Percentiles rank a stretch among this genome's conserved stretches.
phyloP scores from a whole-genome alignment of 2,888 invertebrate species.

The Elmis aenea region DNA sequence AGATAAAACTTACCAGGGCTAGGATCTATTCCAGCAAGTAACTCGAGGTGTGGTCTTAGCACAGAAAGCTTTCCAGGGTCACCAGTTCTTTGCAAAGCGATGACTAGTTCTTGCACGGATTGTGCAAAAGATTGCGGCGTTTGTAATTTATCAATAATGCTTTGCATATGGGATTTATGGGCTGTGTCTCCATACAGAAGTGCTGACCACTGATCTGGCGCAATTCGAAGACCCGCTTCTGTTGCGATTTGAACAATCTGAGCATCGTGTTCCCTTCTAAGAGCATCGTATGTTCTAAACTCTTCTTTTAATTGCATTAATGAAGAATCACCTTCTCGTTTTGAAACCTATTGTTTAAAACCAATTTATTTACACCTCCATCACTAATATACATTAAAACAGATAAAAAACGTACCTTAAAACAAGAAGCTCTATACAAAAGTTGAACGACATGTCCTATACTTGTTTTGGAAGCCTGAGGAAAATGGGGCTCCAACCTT shows the following conservation, averaged over 20 bases:
- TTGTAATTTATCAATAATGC: slow-evolving; percentile 84
- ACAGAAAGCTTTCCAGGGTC: slow-evolving; percentile 80
- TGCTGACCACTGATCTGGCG: slow-evolving; percentile 98
- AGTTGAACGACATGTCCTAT: slow-evolving; percentile 99
- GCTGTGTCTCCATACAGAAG: slow-evolving; percentile 90
- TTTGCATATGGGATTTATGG: slow-evolving; percentile 98
- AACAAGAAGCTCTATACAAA: slow-evolving; percentile 95
- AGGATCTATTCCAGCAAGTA: slow-evolving; percentile 82
- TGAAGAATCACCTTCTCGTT: slow-evolving; percentile 94
- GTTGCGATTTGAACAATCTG: slow-evolving; percentile 98
- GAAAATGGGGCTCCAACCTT: slow-evolving; percentile 89
- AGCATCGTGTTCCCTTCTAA: slow-evolving; percentile 93
- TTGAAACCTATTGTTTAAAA: slow-evolving; percentile 66
- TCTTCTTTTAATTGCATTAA: slow-evolving; percentile 97
- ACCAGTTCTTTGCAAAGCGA: slow-evolving; percentile 82
- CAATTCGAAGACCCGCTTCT: slow-evolving; percentile 93
- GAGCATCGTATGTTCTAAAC: slow-evolving; percentile 88
- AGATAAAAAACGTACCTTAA: too few species aligned
- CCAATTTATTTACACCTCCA: too few species aligned
- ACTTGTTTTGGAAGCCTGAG: slow-evolving; percentile 96
- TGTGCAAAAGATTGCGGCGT: slow-evolving; percentile 89
- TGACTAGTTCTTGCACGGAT: slow-evolving; percentile 85
- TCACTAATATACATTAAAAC: too few species aligned
- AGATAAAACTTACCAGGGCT: slow-evolving; percentile 58
- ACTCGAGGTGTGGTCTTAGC: slow-evolving; percentile 74